Conservation (phyloP, 2,797 vertebrate species). For the Gymnoscopelus braueri region DNA sequence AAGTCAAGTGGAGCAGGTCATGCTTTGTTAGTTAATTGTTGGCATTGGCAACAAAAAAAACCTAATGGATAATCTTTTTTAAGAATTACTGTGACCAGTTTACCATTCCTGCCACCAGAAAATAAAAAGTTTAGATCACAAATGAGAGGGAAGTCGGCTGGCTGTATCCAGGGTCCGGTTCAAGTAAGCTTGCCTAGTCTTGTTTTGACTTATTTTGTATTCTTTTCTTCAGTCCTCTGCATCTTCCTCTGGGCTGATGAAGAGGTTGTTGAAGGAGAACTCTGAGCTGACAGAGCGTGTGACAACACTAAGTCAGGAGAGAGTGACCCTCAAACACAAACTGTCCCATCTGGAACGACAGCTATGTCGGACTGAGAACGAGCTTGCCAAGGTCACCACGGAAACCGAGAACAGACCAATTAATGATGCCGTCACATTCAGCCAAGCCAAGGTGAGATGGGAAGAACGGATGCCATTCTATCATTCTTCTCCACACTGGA, state of each 20-base stretch:
- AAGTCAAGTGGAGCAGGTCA: too few species aligned
- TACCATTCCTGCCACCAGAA: too few species aligned
- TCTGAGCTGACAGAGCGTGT: slow-evolving; percentile 75
- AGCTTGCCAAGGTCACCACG: slow-evolving; percentile 62
- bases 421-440: slow-evolving; percentile 57
- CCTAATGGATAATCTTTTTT: too few species aligned
- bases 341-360: slow-evolving; percentile 76
- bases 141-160: too few species aligned
- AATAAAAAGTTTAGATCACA: too few species aligned
- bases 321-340: slow-evolving; percentile 74
- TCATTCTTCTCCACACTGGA: background rate
- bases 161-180: too few species aligned
- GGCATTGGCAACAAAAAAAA: too few species aligned
- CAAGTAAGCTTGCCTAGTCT: too few species aligned
- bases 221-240: slow-evolving; percentile 32
- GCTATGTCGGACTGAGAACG: slow-evolving; percentile 74
- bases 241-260: slow-evolving; percentile 67
- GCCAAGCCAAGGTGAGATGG: slow-evolving; percentile 81
- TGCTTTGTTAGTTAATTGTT: too few species aligned
- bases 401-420: slow-evolving; percentile 80
- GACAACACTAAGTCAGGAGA: slow-evolving; percentile 76
- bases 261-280: slow-evolving; percentile 83
- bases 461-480: background rate
- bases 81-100: too few species aligned
- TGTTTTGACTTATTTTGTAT: background rate